A percentile compares a stretch with the other conserved stretches of the same genome.
Evolutionary conservation across 2,113 vertebrate species (phyloP).

Genomic region (Nesoenas mayeri): DNA sequence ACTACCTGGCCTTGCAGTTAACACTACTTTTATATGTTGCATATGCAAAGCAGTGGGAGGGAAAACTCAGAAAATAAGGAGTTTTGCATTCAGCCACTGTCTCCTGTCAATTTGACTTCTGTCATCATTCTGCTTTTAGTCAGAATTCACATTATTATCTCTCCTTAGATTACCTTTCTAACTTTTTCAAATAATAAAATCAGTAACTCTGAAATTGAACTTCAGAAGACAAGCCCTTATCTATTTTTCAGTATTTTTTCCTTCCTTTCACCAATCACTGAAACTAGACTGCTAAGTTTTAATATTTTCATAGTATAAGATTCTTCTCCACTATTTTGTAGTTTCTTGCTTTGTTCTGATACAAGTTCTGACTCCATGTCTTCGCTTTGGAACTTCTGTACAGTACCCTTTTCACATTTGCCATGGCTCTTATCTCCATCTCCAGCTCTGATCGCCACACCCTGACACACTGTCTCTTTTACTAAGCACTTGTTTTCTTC

Average conservation of each 20-base stretch:
- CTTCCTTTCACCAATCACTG: not conserved
- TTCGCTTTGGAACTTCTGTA: not conserved
- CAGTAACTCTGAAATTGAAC: not conserved
- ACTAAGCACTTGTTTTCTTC: not conserved
- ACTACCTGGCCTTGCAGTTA: not conserved
- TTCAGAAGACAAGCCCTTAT: not conserved
- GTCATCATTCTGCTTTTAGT: not conserved
- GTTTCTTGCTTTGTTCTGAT: not conserved
- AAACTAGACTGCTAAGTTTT: not conserved
- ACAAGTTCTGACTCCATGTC: not conserved
- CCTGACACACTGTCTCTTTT: not conserved
- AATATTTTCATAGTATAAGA: not conserved
- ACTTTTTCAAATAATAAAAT: not conserved
- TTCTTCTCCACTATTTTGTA: not conserved
- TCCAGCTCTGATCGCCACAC: not conserved
- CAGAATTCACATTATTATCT: not conserved
- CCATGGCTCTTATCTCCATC: not conserved
- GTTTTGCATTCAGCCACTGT: not conserved
- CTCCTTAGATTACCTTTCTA: not conserved
- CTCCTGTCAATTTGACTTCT: not conserved
- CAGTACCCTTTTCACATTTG: not conserved
- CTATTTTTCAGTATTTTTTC: not conserved
- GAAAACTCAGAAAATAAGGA: not conserved
- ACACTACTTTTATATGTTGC: not conserved
- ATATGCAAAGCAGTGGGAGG: not conserved